Base-by-base conservation (phyloP, 2,888 invertebrate species). In the Xestia rhomboidea region DNA sequence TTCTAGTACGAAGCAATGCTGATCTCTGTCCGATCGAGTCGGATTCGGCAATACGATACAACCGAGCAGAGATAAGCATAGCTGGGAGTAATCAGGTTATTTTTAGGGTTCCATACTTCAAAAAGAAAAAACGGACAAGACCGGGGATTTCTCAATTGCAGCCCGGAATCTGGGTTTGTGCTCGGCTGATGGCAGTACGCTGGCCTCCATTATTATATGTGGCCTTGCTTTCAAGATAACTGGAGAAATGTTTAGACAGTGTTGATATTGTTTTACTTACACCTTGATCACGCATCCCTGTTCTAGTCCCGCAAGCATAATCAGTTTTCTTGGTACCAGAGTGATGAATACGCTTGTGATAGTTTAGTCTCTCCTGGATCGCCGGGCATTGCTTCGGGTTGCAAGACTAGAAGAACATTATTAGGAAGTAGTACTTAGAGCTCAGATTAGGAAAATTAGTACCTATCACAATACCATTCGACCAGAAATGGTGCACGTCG, bases 281-380 rank as follows among this genome's bases (percentile, higher is more conserved):
- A 30, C 68, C 78, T 41, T 51, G 66, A 51, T 86, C 81, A 3
- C 38, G 27, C 0, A 30, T 44, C 6, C 34, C 21, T 8, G 24
- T 73, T 8, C 46, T 44, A 1, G 70, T 67, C 3, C 66, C 41
- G 10, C 54, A 34, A 38, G 49, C 15, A 13, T 72, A 38, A 13
- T 76, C 66, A 4, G 4, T 38, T 49, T 60, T 73, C 21, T 2
- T 64, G 21, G 69, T 18, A 7, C 46, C 34, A 34, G 82, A 44
- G 62, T 91, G 90, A 11, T 86, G 83, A 0, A 83, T 73, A 0
- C 70, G 72, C 2, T 83, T 84, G 30, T 93, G 93, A 0, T 77
- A 76, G 3, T 88, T 84, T 66, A 92, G 63, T 6, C 94, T 87
- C 62, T 92, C 88, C 49, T 80, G 90, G 10, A 94, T 90, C 13